Conservation (phyloP, 2,797 vertebrate genomes). For the Fratercula arctica region DNA sequence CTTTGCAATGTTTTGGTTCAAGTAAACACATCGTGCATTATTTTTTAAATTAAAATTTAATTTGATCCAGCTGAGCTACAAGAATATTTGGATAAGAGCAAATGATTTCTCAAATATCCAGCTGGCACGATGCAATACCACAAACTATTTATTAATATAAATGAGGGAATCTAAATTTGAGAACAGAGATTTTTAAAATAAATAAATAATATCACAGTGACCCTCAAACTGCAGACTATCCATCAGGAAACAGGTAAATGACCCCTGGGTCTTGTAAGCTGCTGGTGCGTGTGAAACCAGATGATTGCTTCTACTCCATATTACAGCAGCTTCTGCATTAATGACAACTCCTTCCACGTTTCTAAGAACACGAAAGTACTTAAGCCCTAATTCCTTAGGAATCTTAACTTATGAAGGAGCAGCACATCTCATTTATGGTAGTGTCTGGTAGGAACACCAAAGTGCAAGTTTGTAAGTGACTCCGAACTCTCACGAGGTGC, state of each 20-base stretch:
- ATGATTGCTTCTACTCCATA: neutral
- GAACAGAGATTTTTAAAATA: neutral
- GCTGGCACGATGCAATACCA: neutral
- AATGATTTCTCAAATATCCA: neutral
- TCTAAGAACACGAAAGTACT: neutral
- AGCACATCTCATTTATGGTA: neutral
- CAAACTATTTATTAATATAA: neutral
- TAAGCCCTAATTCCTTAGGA: neutral
- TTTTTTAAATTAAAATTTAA: neutral
- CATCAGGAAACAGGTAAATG: neutral
- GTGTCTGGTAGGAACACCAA: neutral
- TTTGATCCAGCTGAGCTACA: neutral
- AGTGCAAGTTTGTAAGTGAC: neutral
- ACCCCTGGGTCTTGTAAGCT: neutral
- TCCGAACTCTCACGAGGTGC: neutral
- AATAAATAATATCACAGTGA: neutral
- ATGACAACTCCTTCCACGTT: neutral
- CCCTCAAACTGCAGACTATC: neutral
- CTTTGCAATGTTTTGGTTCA: neutral
- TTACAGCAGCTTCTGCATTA: neutral
- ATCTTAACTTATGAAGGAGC: neutral
- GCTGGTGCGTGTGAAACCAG: neutral
- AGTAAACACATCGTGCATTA: neutral
- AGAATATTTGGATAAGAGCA: neutral
- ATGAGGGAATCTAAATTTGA: neutral